These are phyloP conservation scores for Crypturellus tataupa DNA, from an alignment of 2,797 vertebrate species.

Conservation along the genomic window DNA sequence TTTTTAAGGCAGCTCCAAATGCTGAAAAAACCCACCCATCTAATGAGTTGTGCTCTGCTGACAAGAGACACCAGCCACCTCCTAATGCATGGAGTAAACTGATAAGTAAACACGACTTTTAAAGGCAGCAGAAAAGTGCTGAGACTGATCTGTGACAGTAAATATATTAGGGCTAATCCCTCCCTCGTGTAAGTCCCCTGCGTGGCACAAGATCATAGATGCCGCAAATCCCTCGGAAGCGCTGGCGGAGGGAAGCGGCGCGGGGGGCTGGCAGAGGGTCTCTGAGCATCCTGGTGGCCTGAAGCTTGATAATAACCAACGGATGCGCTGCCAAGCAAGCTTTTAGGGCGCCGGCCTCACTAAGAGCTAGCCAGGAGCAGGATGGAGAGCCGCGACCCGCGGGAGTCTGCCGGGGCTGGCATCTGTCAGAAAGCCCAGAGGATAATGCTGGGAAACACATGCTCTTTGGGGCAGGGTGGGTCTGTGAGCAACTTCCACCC, in stretches of 20 bases:
- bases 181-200: neutral
- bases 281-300: fast-evolving
- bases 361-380: neutral
- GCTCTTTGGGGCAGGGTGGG: neutral
- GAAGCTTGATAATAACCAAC: neutral
- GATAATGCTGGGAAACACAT: neutral
- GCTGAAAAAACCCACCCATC: neutral
- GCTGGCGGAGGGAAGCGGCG: neutral
- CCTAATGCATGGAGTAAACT: neutral
- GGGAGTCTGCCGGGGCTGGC: neutral
- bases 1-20: neutral
- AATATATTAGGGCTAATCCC: neutral
- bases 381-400: neutral
- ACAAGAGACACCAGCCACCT: neutral
- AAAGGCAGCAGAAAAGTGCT: neutral
- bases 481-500: neutral
- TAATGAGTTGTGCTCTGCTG: neutral
- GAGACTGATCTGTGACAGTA: neutral
- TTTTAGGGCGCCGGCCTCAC: fast-evolving
- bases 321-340: neutral
- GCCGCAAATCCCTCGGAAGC: neutral
- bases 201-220: neutral
- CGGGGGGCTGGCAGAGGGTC: fast-evolving
- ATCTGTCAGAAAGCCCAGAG: neutral
- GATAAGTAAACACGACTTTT: neutral